These are phyloP conservation scores for Chanos chanos DNA, from an alignment of 2,797 vertebrate genomes.

Conservation along the genomic window DNA sequence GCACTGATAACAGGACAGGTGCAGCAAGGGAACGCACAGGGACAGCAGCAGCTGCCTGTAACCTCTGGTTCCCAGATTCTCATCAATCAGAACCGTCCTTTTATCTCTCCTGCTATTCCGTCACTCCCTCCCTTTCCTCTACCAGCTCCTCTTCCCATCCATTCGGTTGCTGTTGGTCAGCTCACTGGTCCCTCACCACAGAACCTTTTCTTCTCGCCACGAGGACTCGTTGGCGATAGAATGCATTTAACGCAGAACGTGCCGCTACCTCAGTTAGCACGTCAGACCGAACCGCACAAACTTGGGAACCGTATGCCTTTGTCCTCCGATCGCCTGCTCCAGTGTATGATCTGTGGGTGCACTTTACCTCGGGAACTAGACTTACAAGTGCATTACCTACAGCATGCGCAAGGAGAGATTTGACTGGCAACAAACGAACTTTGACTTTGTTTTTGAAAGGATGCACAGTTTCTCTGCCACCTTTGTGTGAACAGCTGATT, in stretches of 20 bases:
- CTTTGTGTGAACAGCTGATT: conserved; percentile 21
- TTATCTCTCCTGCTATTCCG: conserved; percentile 65
- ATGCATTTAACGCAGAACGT: conserved; percentile 61
- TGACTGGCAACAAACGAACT: conserved; percentile 43
- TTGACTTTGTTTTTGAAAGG: conserved; percentile 16
- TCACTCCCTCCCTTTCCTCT: conserved; percentile 63
- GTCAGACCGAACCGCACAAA: conserved; percentile 65
- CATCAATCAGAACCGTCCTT: conserved; percentile 67
- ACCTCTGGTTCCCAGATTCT: conserved; percentile 68
- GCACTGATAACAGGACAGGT: conserved; percentile 61
- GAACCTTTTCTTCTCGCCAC: conserved; percentile 70
- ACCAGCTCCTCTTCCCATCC: conserved; percentile 65
- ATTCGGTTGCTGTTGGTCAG: conserved; percentile 63
- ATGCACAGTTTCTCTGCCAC: conserved; percentile 7
- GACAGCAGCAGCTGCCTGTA: conserved; percentile 61
- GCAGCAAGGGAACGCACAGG: conserved; percentile 60
- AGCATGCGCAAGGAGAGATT: conserved; percentile 76
- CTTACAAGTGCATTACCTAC: conserved; percentile 78
- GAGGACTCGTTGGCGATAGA: conserved; percentile 65
- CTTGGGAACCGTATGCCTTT: conserved; percentile 67
- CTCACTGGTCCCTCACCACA: conserved; percentile 64
- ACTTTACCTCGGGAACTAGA: conserved; percentile 72
- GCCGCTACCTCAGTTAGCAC: conserved; percentile 65
- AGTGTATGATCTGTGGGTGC: conserved; percentile 78
- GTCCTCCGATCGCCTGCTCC: conserved; percentile 66